These are phyloP conservation scores for Agelaius tricolor DNA, from an alignment of 2,113 vertebrate genomes.

Conservation along the genomic window DNA sequence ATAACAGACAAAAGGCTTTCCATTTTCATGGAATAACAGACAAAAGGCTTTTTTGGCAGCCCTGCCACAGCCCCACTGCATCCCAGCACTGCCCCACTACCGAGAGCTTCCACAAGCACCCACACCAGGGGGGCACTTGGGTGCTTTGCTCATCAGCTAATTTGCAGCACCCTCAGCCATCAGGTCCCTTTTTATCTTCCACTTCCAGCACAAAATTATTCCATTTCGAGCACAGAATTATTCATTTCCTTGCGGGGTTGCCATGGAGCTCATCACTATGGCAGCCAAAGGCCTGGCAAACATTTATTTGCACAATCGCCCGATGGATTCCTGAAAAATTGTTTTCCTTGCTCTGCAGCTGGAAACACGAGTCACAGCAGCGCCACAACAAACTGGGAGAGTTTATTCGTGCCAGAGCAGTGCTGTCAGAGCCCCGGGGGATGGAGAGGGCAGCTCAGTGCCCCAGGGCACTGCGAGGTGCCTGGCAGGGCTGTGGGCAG, in stretches of 20 bases:
- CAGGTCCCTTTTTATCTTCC: not conserved
- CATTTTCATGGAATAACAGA: not conserved
- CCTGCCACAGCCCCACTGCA: not conserved
- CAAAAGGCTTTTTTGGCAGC: not conserved
- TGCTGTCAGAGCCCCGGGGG: not conserved
- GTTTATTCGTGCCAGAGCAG: not conserved
- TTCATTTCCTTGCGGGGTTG: slow-evolving; percentile 42
- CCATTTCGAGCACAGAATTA: slow-evolving; percentile 8
- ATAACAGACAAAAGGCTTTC: not conserved
- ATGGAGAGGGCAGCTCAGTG: not conserved
- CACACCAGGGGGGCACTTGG: accelerated
- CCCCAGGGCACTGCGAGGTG: not conserved
- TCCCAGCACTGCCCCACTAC: not conserved
- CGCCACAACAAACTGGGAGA: not conserved
- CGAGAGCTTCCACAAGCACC: not conserved
- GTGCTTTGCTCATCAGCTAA: not conserved
- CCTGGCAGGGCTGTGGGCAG: not conserved
- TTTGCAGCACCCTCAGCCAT: not conserved
- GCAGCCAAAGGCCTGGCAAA: slow-evolving; percentile 31
- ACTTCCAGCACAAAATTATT: not conserved
- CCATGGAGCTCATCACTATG: slow-evolving; percentile 45
- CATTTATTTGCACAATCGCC: slow-evolving; percentile 18
- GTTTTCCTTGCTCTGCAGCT: slow-evolving; percentile 29
- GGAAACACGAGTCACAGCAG: not conserved
- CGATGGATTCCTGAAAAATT: not conserved